Evolutionary conservation across 2,888 invertebrate genomes (phyloP), one percentile per base, ranked within the genome.

Genomic region (Alloplasta piceator): DNA sequence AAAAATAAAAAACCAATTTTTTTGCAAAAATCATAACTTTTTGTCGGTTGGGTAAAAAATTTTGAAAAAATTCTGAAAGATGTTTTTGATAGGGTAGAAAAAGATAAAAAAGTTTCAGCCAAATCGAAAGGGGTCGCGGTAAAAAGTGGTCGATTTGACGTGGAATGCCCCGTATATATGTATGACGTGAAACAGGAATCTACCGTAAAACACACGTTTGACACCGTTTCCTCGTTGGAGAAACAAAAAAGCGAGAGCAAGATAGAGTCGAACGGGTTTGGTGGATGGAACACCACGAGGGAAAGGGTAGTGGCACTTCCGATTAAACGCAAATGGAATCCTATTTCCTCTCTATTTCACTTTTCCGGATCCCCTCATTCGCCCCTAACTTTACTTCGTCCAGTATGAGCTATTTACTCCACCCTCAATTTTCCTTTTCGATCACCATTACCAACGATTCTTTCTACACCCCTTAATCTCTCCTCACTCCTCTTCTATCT

Each of bases 301-400:
- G 66, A 26, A 26, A 26, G 64, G 66, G 41, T 73, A 61, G 76
- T 71, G 67, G 78, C 68, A 84, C 85, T 85, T 86, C 82, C 84
- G 85, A 85, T 84, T 84, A 84, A 82, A 85, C 85, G 83, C 84
- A 83, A 86, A 86, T 85, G 83, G 83, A 85, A 86, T 87, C 80
- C 85, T 83, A 83, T 86, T 85, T 84, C 82, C 85, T 83, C 82
- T 82, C 84, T 86, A 85, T 84, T 85, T 84, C 83, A 80, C 77
- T 84, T 80, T 78, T 82, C 74, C 81, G 78, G 64, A 78, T 78
- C 78, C 78, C 75, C 78, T 82, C 78, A 82, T 78, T 76, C 82
- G 78, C 76, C 81, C 80, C 83, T 82, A 79, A 73, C 61, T 75
- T 60, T 58, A 67, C 67, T 75, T 61, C 56, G 67, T 67, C 52